A percentile compares a stretch with the other conserved stretches of the same genome.
Evolutionary conservation across 2,113 vertebrate species (phyloP).

Genomic region (Dendrocopos noguchii): DNA sequence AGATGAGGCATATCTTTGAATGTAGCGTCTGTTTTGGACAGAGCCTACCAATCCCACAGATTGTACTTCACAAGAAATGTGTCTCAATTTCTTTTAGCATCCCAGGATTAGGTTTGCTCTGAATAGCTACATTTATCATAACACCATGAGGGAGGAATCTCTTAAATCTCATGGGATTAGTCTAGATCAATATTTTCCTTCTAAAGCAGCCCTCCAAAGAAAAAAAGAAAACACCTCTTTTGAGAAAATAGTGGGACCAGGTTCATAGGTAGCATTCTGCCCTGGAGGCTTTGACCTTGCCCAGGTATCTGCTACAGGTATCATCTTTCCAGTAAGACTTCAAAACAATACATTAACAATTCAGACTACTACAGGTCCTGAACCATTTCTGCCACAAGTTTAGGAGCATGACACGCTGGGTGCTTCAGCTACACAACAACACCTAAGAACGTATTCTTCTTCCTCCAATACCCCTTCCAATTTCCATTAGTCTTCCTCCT

Average conservation of each 20-base stretch:
- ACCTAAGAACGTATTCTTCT: background rate
- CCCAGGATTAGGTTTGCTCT: background rate
- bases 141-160: background rate
- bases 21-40: background rate
- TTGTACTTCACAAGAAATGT: background rate
- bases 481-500: background rate
- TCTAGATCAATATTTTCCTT: background rate
- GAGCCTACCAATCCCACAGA: background rate
- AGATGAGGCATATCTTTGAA: background rate
- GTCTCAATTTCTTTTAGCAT: background rate
- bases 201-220: background rate
- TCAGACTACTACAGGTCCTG: background rate
- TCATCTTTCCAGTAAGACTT: background rate
- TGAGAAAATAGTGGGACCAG: background rate
- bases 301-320: background rate
- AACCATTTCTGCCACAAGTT: background rate
- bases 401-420: slow-evolving; percentile 18
- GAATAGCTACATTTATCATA: background rate
- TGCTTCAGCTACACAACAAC: background rate
- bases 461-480: background rate
- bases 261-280: background rate
- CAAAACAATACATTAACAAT: background rate
- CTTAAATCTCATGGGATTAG: background rate
- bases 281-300: background rate
- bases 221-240: background rate